Conservation (phyloP, 2,888 invertebrate species). For the Liopterus haemorrhoidalis region DNA sequence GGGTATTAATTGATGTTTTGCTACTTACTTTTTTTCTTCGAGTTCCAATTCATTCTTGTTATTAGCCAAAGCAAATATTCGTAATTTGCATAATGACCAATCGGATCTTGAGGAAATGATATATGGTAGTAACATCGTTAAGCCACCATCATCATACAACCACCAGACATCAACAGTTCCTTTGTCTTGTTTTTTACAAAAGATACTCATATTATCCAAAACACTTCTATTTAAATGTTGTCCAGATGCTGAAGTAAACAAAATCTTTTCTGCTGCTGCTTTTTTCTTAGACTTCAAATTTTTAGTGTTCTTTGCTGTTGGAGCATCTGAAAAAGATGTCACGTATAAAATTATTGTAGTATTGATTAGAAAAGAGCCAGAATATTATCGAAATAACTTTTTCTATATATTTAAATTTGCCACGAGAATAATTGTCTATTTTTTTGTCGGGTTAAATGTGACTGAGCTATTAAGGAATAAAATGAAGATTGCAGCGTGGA, state of each 20-base stretch:
- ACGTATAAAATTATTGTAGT: too few species aligned
- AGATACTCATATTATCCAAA: slow-evolving; percentile 64
- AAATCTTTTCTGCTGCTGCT: slow-evolving; percentile 33
- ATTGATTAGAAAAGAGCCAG: too few species aligned
- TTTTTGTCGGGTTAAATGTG: too few species aligned
- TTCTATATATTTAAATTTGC: too few species aligned
- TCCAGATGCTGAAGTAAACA: slow-evolving; percentile 33
- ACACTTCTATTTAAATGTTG: slow-evolving; percentile 54
- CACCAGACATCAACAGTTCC: slow-evolving; percentile 93
- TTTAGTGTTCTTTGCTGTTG: slow-evolving; percentile 25
- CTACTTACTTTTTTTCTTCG: slow-evolving; percentile 77
- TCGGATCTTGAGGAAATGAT: slow-evolving; percentile 73
- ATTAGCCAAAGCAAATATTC: slow-evolving; percentile 80
- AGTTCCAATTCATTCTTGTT: slow-evolving; percentile 72
- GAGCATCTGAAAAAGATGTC: slow-evolving; percentile 24
- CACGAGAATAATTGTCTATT: too few species aligned
- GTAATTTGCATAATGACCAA: slow-evolving; percentile 71
- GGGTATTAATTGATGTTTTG: neutral
- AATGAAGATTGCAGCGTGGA: too few species aligned
- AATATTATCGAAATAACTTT: too few species aligned
- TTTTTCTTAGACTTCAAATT: slow-evolving; percentile 33
- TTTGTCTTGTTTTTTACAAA: slow-evolving; percentile 69
- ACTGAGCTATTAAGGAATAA: too few species aligned
- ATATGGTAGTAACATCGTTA: slow-evolving; percentile 79
- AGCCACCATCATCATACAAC: slow-evolving; percentile 89